Evolutionary conservation across 53 echinoderm and acorn worm species (phyloP), one percentile per base, ranked within the genome.

Genomic region (Holothuria scabra): DNA sequence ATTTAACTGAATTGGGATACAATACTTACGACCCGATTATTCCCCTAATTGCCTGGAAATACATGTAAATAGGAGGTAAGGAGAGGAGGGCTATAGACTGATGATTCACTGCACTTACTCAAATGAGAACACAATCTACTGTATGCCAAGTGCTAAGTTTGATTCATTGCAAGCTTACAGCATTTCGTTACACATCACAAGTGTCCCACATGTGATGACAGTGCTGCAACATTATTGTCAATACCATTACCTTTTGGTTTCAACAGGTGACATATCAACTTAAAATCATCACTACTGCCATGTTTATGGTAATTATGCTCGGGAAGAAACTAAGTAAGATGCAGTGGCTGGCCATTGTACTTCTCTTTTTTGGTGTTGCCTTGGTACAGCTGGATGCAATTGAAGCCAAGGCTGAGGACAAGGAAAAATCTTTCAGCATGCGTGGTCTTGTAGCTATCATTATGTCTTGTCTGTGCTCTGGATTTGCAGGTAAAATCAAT

Each of bases 231-330:
- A 4, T 41, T 2, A 52, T 52, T 16, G 16, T 52, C 52, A 4
- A 16, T 14, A 71, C 37, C 35, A 9, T 29, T 21, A 71, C 38
- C 20, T 22, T 41, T 78, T 49, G 4, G 49, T 57, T 78, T 12
- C 13, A 31, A 49, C 87, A 97, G 99, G 94, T 97, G 9, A 92
- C 99, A n/a, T 97, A 97, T 80, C 99, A 97, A 80, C 68, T 97
- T 67, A 97, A 97, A 84, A 91, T 97, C 69, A 90, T 97, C 20
- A 94, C 99, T 22, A 97, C 99, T 28, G 99, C 99, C 32, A 86
- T 97, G 80, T 97, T 97, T 52, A 94, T 94, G 94, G 99, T 97
- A 61, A 58, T 92, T 41, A 88, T 97, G 90, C 72, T 97, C 0
- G 88, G 91, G 8, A 97, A 92, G 61, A 83, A 91, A 30, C 84